Conservation (phyloP, 2,888 invertebrate genomes). For the Diarsia brunnea region DNA sequence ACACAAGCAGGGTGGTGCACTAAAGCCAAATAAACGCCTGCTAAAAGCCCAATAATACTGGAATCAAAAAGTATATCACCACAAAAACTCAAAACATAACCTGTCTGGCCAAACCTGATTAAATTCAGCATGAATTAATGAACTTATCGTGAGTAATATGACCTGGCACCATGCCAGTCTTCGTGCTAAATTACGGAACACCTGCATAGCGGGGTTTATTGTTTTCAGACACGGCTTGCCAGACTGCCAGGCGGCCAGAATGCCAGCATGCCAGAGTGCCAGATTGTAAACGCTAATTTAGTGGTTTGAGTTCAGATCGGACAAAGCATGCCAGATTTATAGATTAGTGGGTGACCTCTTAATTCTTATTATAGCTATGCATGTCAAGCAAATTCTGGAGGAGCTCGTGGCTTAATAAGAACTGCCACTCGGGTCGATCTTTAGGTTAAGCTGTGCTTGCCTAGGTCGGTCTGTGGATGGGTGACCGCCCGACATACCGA, state of each 20-base stretch:
- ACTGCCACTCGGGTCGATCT: no score
- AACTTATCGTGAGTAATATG: constrained; percentile 52
- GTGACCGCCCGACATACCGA: no score
- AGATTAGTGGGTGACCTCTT: background rate
- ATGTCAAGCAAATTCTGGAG: no score
- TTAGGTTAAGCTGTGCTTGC: no score
- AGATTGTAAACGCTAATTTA: constrained; percentile 61
- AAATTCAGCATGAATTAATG: constrained; percentile 54
- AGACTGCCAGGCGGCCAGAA: constrained; percentile 21
- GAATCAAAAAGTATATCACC: background rate
- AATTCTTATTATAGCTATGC: background rate
- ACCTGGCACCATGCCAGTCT: constrained; percentile 56
- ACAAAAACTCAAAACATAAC: background rate
- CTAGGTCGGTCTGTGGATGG: no score
- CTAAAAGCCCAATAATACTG: background rate
- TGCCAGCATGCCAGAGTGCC: constrained; percentile 21
- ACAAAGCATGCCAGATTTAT: constrained; percentile 9
- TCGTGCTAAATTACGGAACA: constrained; percentile 59
- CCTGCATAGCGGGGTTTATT: constrained; percentile 63
- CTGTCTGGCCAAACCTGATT: constrained; percentile 28
- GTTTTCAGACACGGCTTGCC: constrained; percentile 56
- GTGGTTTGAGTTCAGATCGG: constrained; percentile 20
- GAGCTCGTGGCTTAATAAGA: no score
- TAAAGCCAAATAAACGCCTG: no score
- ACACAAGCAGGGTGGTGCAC: background rate